phyloP scores from a whole-genome alignment of 2,113 vertebrate genomes.

The Sinosuthora webbiana region DNA sequence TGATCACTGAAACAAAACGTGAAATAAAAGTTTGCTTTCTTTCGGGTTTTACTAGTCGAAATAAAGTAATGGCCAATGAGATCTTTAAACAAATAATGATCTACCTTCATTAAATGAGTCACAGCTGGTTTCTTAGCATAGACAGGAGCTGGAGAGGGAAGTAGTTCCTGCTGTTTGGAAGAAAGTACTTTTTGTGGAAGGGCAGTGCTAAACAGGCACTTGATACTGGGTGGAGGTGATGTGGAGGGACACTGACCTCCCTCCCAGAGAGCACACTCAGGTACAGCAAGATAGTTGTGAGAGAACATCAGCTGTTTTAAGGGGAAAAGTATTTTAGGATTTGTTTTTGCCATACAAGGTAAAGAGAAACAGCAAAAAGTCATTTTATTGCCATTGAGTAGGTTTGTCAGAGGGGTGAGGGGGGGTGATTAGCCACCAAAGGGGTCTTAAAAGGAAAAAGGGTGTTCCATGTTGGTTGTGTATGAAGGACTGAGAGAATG shows the following conservation, averaged over 20 bases:
- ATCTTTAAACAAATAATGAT: background rate
- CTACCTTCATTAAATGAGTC: background rate
- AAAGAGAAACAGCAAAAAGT: background rate
- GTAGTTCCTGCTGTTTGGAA: background rate
- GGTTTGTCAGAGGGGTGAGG: background rate
- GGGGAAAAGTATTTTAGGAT: background rate
- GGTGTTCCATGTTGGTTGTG: rapidly evolving
- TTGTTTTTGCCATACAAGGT: background rate
- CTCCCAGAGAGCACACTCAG: background rate
- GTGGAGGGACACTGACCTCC: no score
- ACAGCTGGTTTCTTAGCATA: background rate
- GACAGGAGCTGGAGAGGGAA: background rate
- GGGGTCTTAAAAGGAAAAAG: background rate
- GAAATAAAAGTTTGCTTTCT: background rate
- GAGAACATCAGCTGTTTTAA: background rate
- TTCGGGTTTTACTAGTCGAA: background rate
- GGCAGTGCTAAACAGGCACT: background rate
- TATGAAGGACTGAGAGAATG: background rate
- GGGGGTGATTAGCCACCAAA: background rate
- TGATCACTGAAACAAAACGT: background rate
- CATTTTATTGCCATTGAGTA: background rate
- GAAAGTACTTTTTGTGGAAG: background rate
- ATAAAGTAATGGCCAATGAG: background rate
- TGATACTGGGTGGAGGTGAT: rapidly evolving
- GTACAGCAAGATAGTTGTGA: rapidly evolving